Evolutionary conservation across 2,888 invertebrate genomes (phyloP).

Genomic region (Biston stratarius): DNA sequence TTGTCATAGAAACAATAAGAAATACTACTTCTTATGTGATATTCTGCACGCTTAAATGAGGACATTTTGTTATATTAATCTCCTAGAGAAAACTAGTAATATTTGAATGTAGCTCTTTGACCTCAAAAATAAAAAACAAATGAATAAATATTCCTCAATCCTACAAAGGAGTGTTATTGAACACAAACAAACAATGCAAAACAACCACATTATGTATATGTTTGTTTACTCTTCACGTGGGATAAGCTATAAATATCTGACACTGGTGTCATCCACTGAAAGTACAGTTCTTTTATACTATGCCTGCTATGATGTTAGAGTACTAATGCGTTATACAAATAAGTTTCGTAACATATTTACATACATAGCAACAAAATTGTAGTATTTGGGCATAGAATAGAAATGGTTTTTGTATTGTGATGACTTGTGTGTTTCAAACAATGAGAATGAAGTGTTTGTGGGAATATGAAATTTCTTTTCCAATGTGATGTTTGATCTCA

Average conservation of each 20-base stretch:
- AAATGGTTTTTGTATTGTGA: conserved; percentile 11
- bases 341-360: conserved; percentile 20
- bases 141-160: conserved; percentile 8
- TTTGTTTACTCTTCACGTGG: conserved; percentile 69
- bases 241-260: conserved; percentile 78
- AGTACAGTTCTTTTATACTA: conserved; percentile 16
- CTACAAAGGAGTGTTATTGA: conserved; percentile 39
- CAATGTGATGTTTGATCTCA: conserved; percentile 45
- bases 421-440: conserved; percentile 33
- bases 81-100: background rate
- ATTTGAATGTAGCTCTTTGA: background rate
- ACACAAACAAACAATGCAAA: conserved; percentile 47
- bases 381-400: conserved; percentile 9
- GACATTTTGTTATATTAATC: background rate
- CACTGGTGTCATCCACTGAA: conserved; percentile 49
- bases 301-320: conserved; percentile 2
- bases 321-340: conserved; percentile 23
- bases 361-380: conserved; percentile 7
- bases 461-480: conserved; percentile 26
- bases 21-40: too few relatives aligned
- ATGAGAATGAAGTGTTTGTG: conserved; percentile 19
- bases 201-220: conserved; percentile 53
- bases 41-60: too few relatives aligned
- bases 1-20: too few relatives aligned
- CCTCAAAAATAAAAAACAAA: background rate